These are phyloP conservation scores for Ornithorhynchus anatinus DNA, from an alignment of 2,113 vertebrate species.

Conservation along the genomic window DNA sequence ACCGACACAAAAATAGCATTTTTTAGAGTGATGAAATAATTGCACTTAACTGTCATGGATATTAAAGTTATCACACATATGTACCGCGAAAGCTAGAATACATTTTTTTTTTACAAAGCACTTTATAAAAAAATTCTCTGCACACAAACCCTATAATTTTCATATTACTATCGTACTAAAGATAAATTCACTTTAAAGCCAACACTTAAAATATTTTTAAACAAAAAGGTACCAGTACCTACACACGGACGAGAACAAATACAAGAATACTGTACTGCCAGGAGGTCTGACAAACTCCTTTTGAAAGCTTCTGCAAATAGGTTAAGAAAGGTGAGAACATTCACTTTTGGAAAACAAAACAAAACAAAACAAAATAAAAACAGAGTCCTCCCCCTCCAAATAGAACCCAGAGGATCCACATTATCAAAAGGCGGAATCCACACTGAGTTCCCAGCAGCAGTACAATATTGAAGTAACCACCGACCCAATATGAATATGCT, in stretches of 20 bases:
- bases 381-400: conserved; percentile 63
- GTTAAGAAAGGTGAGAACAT: conserved; percentile 74
- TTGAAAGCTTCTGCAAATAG: conserved; percentile 74
- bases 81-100: conserved; percentile 98
- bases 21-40: conserved; percentile 91
- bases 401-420: conserved; percentile 72
- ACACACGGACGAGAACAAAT: conserved; percentile 89
- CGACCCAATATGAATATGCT: conserved; percentile 85
- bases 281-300: conserved; percentile 86
- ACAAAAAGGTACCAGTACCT: conserved; percentile 98
- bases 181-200: conserved; percentile 98
- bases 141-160: conserved; percentile 94
- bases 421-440: conserved; percentile 74
- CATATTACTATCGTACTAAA: conserved; percentile 92
- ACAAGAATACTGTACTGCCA: conserved; percentile 91
- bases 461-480: conserved; percentile 89
- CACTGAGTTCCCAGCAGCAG: conserved; percentile 86
- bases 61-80: conserved; percentile 97
- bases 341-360: conserved; percentile 63
- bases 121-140: conserved; percentile 93
- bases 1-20: conserved; percentile 95
- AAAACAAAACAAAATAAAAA: too few relatives aligned
- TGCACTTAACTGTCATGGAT: conserved; percentile 92
- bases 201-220: conserved; percentile 90
- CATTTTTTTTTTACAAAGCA: conserved; percentile 95